phyloP scores from a whole-genome alignment of 2,113 vertebrate genomes.

The Rhinopomastus cyanomelas region DNA sequence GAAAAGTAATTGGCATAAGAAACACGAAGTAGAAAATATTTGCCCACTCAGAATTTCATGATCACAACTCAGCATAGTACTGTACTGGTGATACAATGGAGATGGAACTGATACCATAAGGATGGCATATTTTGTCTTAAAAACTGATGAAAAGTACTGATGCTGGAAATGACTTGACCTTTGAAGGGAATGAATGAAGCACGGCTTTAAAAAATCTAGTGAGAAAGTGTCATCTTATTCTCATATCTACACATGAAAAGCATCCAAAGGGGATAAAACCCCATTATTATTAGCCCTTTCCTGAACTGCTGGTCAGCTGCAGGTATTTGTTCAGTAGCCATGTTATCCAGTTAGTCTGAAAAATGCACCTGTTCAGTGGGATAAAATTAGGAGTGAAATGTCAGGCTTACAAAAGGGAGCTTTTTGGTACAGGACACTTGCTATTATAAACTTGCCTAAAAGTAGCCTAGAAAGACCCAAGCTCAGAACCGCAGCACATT shows the following conservation, averaged over 20 bases:
- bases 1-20: not conserved
- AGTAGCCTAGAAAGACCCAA: not conserved
- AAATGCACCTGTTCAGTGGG: not conserved
- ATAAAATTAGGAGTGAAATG: not conserved
- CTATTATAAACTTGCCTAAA: not conserved
- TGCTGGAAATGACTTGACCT: not conserved
- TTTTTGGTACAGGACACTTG: not conserved
- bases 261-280: not conserved
- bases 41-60: not conserved
- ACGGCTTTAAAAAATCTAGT: not conserved
- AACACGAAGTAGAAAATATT: not conserved
- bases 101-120: not conserved
- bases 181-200: not conserved
- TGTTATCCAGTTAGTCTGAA: not conserved
- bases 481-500: not conserved
- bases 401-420: not conserved
- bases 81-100: not conserved
- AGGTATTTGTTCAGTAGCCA: not conserved
- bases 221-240: not conserved
- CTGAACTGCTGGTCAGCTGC: not conserved
- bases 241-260: not conserved
- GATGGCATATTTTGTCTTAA: not conserved
- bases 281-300: not conserved
- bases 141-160: not conserved
- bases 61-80: not conserved